Evolutionary conservation across 2,888 invertebrate genomes (phyloP), one percentile per base, ranked within the genome.

Genomic region (Trypoxylon attenuatum): DNA sequence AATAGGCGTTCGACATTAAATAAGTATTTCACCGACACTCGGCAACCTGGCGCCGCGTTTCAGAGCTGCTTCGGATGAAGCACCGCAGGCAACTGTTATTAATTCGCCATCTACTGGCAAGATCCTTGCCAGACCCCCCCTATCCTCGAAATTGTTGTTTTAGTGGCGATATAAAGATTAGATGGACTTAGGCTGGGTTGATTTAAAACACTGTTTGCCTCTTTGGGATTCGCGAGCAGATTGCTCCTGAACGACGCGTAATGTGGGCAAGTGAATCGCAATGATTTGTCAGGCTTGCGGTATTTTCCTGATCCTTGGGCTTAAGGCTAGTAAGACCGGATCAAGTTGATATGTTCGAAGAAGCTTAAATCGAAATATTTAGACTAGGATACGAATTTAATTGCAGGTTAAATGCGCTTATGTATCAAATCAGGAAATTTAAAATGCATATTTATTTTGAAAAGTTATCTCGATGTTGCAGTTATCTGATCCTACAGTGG

Each of bases 111-210:
- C 51, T 38, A 18, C 60, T 13, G n/a, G 13, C 33, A 33, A n/a
- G 33, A 22, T 33, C 39, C 45, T 19, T n/a, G n/a, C n/a, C 58
- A 46, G 57, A 53, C 47, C 54, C 22, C n/a, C n/a, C 55, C 62
- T 60, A 45, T 64, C 38, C n/a, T n/a, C 51, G 66, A 68, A 81
- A 82, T 81, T 77, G 74, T 81, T 80, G 76, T 80, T 83, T 83
- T 80, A 82, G 71, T 71, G 59, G 67, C 69, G 66, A 68, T 68
- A 71, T 81, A 81, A 82, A 82, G 82, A 82, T 83, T 83, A 81
- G 64, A 57, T 56, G 76, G 77, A 82, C 81, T 82, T 81, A 82
- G 33, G 77, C 69, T 42, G 21, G 29, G 55, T 72, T 82, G 81
- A 82, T 83, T 82, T 83, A 83, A 59, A 51, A 49, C 13, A 33